A percentile compares a stretch with the other conserved stretches of the same genome.
These are phyloP conservation scores for Drosophila sulfurigaster DNA, from an alignment of 1,140 invertebrate genomes.

Conservation along the genomic window DNA sequence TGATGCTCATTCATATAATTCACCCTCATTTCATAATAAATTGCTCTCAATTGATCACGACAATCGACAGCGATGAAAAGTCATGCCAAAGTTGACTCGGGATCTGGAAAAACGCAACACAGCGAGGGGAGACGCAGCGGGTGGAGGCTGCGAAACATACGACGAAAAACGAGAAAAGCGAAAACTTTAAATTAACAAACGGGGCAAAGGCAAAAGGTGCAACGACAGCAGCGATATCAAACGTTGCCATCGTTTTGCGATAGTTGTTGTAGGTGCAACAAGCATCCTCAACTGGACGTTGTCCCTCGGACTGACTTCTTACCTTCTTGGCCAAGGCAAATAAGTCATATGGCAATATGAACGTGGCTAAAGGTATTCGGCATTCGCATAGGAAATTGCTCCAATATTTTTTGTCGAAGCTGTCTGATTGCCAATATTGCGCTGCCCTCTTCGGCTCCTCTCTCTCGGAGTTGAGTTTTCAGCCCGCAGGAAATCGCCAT, in stretches of 20 bases:
- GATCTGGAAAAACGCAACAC: slow-evolving; percentile 40
- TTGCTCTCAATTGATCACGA: slow-evolving; percentile 85
- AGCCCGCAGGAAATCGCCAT: slow-evolving; percentile 65
- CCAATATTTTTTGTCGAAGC: slow-evolving; percentile 71
- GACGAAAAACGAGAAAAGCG: slow-evolving; percentile 31
- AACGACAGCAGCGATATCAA: background rate
- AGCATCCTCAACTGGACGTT: slow-evolving; percentile 61
- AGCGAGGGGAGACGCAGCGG: background rate
- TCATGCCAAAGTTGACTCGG: slow-evolving; percentile 82
- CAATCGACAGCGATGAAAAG: slow-evolving; percentile 84
- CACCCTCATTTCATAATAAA: slow-evolving; percentile 85
- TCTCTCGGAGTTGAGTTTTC: background rate
- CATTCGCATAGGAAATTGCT: slow-evolving; percentile 72
- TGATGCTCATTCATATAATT: slow-evolving; percentile 84
- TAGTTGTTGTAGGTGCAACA: slow-evolving; percentile 75
- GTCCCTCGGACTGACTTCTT: slow-evolving; percentile 6
- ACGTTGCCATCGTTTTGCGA: slow-evolving; percentile 31
- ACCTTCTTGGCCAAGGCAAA: slow-evolving; percentile 54
- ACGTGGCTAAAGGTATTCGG: slow-evolving; percentile 41
- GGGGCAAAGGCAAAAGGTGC: slow-evolving; percentile 50
- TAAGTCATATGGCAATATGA: slow-evolving; percentile 72
- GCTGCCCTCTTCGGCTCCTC: slow-evolving; percentile 9
- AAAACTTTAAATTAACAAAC: slow-evolving; percentile 65
- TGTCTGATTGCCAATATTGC: slow-evolving; percentile 76
- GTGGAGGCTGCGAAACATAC: slow-evolving; percentile 54